Percentiles rank a stretch among this genome's conserved stretches.
Evolutionary conservation across 2,113 vertebrate genomes (phyloP).

Genomic region (Ammodytes marinus): DNA sequence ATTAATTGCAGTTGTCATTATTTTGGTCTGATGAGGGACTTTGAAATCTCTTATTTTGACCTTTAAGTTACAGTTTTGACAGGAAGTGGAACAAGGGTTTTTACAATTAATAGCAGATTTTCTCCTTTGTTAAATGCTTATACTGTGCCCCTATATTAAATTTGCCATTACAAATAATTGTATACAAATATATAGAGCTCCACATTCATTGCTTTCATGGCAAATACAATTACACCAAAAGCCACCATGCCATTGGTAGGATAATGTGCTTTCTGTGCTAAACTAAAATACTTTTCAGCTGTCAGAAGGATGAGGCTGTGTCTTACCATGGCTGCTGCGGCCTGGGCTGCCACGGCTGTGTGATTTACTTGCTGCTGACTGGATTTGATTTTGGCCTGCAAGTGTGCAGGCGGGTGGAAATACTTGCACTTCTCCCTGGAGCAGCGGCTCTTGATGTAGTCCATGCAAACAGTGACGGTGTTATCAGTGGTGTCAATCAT

Average conservation of each 20-base stretch:
- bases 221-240: conserved; percentile 6
- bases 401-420: conserved; percentile 99
- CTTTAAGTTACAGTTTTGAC: background rate
- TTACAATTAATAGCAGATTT: background rate
- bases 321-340: conserved; percentile 95
- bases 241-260: background rate
- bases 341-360: conserved; percentile 91
- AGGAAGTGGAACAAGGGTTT: background rate
- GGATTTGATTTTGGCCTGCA: conserved; percentile 99
- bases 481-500: conserved; percentile 97
- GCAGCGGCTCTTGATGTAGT: conserved; percentile 99
- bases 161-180: background rate
- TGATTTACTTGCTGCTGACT: conserved; percentile 96
- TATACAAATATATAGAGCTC: conserved; percentile 18
- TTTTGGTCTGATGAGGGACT: background rate
- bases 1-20: background rate
- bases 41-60: background rate
- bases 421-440: conserved; percentile 99
- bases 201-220: conserved; percentile 44
- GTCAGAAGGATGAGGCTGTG: background rate
- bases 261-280: background rate
- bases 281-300: background rate
- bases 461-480: conserved; percentile 99
- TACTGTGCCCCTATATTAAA: background rate
- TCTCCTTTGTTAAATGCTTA: background rate